These are phyloP conservation scores for Ptychoptera albimana DNA, from an alignment of 2,888 invertebrate genomes.

Conservation along the genomic window DNA sequence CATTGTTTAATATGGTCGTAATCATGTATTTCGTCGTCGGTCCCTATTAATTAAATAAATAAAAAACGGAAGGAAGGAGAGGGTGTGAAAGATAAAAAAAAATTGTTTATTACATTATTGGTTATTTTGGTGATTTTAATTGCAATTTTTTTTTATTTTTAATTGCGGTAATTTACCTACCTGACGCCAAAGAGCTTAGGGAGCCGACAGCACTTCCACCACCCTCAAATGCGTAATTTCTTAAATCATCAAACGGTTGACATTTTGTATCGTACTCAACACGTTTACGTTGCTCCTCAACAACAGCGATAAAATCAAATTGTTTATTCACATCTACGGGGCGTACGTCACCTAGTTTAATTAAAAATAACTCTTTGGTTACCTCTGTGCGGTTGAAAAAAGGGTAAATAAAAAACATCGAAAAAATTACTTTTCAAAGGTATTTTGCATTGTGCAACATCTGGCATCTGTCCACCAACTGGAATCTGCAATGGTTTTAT, in stretches of 20 bases:
- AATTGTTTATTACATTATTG: no score
- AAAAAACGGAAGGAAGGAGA: no score
- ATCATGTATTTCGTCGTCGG: conserved; percentile 89
- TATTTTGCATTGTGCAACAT: conserved; percentile 64
- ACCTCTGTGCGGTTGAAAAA: no score
- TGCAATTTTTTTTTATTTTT: background rate
- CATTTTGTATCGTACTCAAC: conserved; percentile 95
- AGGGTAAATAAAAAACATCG: background rate
- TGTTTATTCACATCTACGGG: conserved; percentile 39
- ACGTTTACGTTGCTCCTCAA: conserved; percentile 88
- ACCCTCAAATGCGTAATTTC: conserved; percentile 98
- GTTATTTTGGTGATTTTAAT: conserved; percentile 6
- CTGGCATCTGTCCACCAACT: conserved; percentile 75
- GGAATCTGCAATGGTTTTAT: conserved; percentile 96
- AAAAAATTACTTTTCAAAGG: conserved; percentile 31
- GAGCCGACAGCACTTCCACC: conserved; percentile 96
- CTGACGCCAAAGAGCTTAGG: conserved; percentile 87
- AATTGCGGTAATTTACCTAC: conserved; percentile 30
- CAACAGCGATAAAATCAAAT: conserved; percentile 89
- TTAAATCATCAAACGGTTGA: conserved; percentile 94
- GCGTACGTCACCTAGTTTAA: conserved; percentile 39
- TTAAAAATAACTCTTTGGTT: background rate
- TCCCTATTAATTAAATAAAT: no score
- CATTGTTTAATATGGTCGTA: conserved; percentile 93
- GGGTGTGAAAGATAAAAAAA: no score